Conservation (phyloP, 2,113 vertebrate species). For the Pseudorasbora parva region DNA sequence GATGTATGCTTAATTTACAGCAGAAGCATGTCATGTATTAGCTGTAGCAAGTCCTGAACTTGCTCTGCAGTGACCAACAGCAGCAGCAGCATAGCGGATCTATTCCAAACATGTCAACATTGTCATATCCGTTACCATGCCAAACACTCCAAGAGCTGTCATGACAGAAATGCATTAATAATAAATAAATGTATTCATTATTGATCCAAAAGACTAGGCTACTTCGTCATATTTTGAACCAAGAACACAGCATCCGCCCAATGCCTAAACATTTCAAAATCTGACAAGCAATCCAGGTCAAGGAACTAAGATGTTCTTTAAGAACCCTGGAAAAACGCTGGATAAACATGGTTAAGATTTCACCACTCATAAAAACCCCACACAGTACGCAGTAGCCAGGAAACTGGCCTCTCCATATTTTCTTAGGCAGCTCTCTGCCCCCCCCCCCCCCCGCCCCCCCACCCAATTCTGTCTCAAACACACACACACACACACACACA, state of each 20-base stretch:
- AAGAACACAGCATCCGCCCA: background rate
- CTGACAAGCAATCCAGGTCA: conserved; percentile 1
- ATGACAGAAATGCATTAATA: too few species aligned
- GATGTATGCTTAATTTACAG: too few species aligned
- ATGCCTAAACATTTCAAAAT: conserved; percentile 18
- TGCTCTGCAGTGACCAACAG: too few species aligned
- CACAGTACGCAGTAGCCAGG: conserved; percentile 49
- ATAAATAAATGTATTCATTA: conserved; percentile 1
- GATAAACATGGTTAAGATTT: conserved; percentile 65
- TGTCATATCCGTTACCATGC: too few species aligned
- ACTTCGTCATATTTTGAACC: background rate
- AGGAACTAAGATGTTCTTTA: conserved; percentile 52
- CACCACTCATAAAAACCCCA: conserved; percentile 53
- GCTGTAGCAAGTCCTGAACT: too few species aligned
- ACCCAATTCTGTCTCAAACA: conserved; percentile 15
- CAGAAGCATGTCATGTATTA: too few species aligned
- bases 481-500: background rate
- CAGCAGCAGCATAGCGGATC: too few species aligned
- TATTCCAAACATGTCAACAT: too few species aligned
- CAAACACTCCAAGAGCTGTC: too few species aligned
- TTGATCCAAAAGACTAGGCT: background rate
- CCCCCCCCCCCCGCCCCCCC: conserved; percentile 21
- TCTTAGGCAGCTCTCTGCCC: conserved; percentile 45
- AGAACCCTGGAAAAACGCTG: conserved; percentile 61
- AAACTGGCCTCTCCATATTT: conserved; percentile 61